Conservation (phyloP, 2,113 vertebrate species). For the Rhynchopsitta pachyrhyncha region DNA sequence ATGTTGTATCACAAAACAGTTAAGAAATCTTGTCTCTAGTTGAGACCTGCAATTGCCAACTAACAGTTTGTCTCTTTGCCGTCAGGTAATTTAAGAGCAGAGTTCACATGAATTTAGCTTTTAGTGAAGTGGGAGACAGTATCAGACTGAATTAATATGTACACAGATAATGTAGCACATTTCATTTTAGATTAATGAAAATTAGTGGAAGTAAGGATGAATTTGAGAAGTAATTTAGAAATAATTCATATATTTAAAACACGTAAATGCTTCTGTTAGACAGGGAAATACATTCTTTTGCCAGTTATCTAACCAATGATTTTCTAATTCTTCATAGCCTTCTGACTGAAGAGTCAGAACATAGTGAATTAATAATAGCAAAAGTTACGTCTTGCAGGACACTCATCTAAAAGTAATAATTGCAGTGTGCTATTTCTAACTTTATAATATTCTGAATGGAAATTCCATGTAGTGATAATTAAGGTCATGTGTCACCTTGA, state of each 20-base stretch:
- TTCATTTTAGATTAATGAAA: neutral
- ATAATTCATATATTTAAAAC: neutral
- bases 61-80: neutral
- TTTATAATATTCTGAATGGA: slow-evolving; percentile 16
- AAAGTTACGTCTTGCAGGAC: neutral
- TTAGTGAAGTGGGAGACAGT: slow-evolving; percentile 17
- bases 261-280: neutral
- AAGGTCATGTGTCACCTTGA: neutral
- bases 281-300: neutral
- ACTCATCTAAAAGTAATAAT: neutral
- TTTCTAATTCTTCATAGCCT: neutral
- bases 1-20: slow-evolving; percentile 18
- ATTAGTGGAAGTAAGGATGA: neutral
- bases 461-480: neutral
- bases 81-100: slow-evolving; percentile 2
- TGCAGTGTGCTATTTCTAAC: neutral
- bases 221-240: neutral
- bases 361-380: neutral
- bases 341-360: neutral
- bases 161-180: neutral
- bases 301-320: neutral
- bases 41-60: neutral
- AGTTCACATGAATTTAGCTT: neutral
- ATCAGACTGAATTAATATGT: slow-evolving; percentile 4
- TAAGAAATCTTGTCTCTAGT: slow-evolving; percentile 32